Percentiles rank a stretch among this genome's conserved stretches.
These are phyloP conservation scores for Rhipidura dahli DNA, from an alignment of 2,113 vertebrate species.

Conservation along the genomic window DNA sequence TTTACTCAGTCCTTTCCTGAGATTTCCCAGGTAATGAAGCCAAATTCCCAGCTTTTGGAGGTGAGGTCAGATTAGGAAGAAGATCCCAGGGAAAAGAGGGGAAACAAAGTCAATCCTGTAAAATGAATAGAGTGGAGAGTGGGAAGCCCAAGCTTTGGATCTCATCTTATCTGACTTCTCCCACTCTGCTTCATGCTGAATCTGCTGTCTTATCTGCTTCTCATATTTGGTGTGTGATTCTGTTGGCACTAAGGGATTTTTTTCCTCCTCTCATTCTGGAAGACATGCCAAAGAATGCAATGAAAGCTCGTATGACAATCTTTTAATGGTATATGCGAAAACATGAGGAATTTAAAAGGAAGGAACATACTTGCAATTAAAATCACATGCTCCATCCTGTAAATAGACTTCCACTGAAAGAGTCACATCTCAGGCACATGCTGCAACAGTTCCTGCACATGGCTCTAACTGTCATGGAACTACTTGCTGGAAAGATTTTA, in stretches of 20 bases:
- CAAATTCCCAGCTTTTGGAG: background rate
- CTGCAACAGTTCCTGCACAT: background rate
- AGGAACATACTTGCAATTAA: constrained; percentile 51
- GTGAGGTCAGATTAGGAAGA: background rate
- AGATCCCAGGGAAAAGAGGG: background rate
- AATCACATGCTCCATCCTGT: constrained; percentile 32
- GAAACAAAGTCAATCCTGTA: background rate
- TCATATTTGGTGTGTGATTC: constrained; percentile 47
- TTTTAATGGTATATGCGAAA: constrained; percentile 39
- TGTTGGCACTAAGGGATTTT: constrained; percentile 15
- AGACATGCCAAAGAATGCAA: constrained; percentile 9
- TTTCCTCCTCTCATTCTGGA: constrained; percentile 19
- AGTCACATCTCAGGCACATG: constrained; percentile 24
- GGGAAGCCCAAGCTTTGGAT: background rate
- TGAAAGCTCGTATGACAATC: constrained; percentile 16
- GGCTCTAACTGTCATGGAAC: background rate
- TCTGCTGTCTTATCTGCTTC: constrained; percentile 45
- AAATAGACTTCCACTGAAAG: constrained; percentile 28
- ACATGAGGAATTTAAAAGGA: constrained; percentile 11
- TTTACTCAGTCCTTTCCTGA: background rate
- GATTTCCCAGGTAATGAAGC: background rate
- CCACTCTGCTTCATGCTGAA: background rate
- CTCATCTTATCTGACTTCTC: constrained; percentile 3
- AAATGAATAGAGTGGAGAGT: background rate
- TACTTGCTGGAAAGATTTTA: background rate